Conservation (phyloP, 2,888 invertebrate species). For the Fragum sueziense region DNA sequence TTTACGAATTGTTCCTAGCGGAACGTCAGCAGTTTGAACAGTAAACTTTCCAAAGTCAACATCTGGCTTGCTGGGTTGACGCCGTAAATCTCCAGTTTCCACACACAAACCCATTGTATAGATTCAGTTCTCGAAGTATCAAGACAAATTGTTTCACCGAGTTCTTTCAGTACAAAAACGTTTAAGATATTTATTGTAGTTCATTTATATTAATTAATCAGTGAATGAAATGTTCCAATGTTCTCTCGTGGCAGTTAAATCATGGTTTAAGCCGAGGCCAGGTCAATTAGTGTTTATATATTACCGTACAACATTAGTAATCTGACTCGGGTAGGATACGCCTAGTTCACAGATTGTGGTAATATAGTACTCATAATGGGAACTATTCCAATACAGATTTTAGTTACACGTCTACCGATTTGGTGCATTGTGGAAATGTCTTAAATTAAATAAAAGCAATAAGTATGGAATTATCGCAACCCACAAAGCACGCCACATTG, state of each 20-base stretch:
- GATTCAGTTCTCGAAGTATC: neutral
- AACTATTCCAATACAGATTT: neutral
- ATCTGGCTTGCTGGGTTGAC: neutral
- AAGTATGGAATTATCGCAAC: no score
- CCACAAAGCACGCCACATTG: no score
- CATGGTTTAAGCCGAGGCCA: neutral
- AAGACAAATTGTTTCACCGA: no score
- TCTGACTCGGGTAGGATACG: conserved; percentile 10
- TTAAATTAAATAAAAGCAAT: no score
- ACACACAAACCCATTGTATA: conserved; percentile 30
- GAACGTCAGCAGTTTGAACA: conserved; percentile 37
- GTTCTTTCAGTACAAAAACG: no score
- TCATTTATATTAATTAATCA: no score
- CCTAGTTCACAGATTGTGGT: conserved; percentile 16
- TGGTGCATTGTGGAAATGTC: no score
- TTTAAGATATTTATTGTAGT: no score
- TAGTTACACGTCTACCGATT: neutral
- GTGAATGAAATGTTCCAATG: no score
- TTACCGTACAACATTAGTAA: conserved; percentile 13
- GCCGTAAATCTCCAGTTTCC: conserved; percentile 34
- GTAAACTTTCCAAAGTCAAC: conserved; percentile 47
- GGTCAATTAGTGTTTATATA: conserved; percentile 18
- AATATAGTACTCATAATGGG: neutral
- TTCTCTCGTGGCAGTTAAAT: neutral
- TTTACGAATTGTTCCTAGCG: conserved; percentile 16